Conservation (phyloP, 2,888 invertebrate genomes). For the Neocrepidodera transversa region DNA sequence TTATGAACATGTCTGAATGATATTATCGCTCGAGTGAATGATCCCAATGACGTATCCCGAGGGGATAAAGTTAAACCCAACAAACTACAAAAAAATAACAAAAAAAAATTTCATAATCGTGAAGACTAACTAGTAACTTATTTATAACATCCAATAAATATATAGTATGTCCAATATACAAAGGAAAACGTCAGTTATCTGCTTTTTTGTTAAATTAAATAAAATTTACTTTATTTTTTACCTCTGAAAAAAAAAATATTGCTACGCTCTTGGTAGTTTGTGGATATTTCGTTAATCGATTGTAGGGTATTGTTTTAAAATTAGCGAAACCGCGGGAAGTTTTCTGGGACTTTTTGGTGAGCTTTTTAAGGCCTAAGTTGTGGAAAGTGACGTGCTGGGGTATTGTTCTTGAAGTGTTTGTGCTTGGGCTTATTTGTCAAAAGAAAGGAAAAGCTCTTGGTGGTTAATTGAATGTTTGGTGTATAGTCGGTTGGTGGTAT, state of each 20-base stretch:
- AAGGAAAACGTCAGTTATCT: too few relatives aligned
- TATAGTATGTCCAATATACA: too few relatives aligned
- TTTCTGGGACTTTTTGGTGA: slow-evolving; percentile 41
- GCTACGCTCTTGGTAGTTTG: too few relatives aligned
- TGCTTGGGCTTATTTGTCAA: slow-evolving; percentile 22
- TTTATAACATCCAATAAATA: too few relatives aligned
- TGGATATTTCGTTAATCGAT: slow-evolving; percentile 14
- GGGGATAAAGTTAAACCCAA: slow-evolving; percentile 12
- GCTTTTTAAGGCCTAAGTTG: slow-evolving; percentile 40
- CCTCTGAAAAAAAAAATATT: too few relatives aligned
- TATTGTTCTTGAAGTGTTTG: slow-evolving; percentile 30
- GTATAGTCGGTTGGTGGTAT: slow-evolving; percentile 18
- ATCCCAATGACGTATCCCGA: slow-evolving; percentile 18
- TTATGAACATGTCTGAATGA: slow-evolving; percentile 51
- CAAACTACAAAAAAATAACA: too few relatives aligned
- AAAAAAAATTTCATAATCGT: too few relatives aligned
- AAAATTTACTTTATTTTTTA: too few relatives aligned
- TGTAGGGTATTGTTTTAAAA: slow-evolving; percentile 31
- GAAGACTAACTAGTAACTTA: too few relatives aligned
- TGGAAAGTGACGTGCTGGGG: slow-evolving; percentile 28
- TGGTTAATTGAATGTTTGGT: slow-evolving; percentile 25
- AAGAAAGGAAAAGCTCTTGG: slow-evolving; percentile 26
- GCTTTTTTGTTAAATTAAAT: too few relatives aligned
- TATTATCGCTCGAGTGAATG: slow-evolving; percentile 46
- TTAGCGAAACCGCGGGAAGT: slow-evolving; percentile 36